These are phyloP conservation scores for Pycnonotus jocosus DNA, from an alignment of 2,113 vertebrate genomes.

Conservation along the genomic window DNA sequence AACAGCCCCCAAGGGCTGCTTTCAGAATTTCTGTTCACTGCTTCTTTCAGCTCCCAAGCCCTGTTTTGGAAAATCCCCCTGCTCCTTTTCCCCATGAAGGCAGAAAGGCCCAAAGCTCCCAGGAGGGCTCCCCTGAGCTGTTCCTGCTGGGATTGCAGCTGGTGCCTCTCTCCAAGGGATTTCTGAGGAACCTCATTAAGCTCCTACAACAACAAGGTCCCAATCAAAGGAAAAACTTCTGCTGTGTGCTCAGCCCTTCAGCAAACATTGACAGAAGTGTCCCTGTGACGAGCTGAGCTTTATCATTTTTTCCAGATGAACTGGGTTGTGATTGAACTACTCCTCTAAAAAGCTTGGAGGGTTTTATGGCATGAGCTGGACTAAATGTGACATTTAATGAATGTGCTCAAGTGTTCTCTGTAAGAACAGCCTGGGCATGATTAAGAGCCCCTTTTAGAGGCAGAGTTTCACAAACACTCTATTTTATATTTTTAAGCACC, in stretches of 20 bases:
- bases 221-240: not conserved
- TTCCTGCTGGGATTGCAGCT: not conserved
- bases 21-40: not conserved
- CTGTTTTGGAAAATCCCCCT: not conserved
- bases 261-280: not conserved
- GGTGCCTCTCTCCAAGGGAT: constrained; percentile 28
- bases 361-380: not conserved
- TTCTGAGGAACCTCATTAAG: not conserved
- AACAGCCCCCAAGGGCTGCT: too few species aligned
- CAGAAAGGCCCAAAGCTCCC: not conserved
- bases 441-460: not conserved
- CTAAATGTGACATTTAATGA: not conserved
- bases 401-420: not conserved
- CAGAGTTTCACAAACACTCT: not conserved
- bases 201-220: not conserved
- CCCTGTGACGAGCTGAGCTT: not conserved
- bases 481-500: not conserved
- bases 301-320: not conserved
- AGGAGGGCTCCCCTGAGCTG: not conserved
- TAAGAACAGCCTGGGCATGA: not conserved
- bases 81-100: not conserved
- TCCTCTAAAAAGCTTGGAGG: not conserved
- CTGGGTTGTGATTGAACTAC: not conserved
- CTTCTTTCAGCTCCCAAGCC: not conserved
- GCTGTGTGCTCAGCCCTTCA: not conserved